Percentiles rank a stretch among this genome's conserved stretches.
Conservation (phyloP, 2,797 vertebrate genomes). For the Enteromius argenteus region DNA sequence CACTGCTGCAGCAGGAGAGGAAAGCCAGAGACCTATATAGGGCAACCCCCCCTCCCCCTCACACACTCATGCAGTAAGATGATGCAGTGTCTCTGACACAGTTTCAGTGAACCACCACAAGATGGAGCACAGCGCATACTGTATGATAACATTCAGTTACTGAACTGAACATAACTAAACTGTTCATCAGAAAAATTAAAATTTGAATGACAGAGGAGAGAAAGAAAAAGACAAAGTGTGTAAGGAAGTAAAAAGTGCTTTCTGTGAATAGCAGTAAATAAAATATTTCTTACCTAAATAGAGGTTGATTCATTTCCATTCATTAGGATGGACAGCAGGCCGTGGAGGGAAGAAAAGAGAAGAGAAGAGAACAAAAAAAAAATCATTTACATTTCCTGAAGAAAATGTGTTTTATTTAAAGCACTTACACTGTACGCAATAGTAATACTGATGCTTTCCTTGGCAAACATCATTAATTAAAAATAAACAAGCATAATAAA, state of each 20-base stretch:
- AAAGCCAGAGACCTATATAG: conserved; percentile 20
- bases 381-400: not conserved
- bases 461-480: not conserved
- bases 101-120: conserved; percentile 47
- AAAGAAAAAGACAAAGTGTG: not conserved
- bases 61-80: not conserved
- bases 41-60: not conserved
- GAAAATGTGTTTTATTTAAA: not conserved
- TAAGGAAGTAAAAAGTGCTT: not conserved
- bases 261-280: not conserved
- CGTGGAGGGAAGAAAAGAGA: conserved; percentile 14
- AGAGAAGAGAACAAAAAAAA: not conserved
- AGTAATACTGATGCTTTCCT: too few species aligned
- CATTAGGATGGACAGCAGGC: not conserved
- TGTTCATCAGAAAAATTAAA: not conserved
- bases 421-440: not conserved
- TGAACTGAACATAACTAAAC: not conserved
- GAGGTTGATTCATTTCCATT: not conserved
- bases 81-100: not conserved
- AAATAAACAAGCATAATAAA: not conserved
- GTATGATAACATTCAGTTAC: not conserved
- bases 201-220: not conserved
- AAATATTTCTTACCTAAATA: conserved; percentile 38
- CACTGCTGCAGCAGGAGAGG: conserved; percentile 39
- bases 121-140: conserved; percentile 47